Conservation (phyloP, 35 echinoderm and acorn worm species). For the Chiridota heheva region DNA sequence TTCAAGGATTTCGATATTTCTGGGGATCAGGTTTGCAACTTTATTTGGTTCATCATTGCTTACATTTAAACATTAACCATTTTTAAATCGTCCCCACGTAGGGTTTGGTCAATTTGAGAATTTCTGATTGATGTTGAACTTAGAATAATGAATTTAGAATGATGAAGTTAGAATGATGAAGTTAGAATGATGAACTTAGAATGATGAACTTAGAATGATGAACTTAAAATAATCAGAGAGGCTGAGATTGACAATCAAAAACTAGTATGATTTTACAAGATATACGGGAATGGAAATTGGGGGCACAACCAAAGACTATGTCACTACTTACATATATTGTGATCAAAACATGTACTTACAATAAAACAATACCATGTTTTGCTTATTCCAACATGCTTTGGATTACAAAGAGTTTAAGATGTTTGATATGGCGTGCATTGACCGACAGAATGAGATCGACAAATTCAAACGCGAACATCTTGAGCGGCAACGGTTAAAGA, state of each 20-base stretch:
- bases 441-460: conserved; percentile 92
- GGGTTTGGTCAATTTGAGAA: too few relatives aligned
- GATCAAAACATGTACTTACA: not conserved
- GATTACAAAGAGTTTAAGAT: conserved; percentile 99
- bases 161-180: not conserved
- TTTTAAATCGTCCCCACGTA: too few relatives aligned
- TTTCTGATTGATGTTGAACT: too few relatives aligned
- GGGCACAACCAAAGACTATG: not conserved
- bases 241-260: not conserved
- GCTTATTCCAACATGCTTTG: conserved; percentile 53
- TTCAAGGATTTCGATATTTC: conserved; percentile 98
- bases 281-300: not conserved
- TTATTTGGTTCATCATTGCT: not conserved
- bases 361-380: not conserved
- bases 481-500: conserved; percentile 43
- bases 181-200: not conserved
- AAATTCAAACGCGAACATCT: conserved; percentile 66
- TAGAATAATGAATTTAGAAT: not conserved
- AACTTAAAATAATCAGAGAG: not conserved
- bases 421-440: conserved; percentile 99
- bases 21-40: conserved; percentile 75
- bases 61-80: not conserved
- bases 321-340: not conserved
- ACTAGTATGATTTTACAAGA: not conserved
- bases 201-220: not conserved